A percentile compares a stretch with the other conserved stretches of the same genome.
Conservation (phyloP, 2,113 vertebrate species). For the Chaetodon trifascialis region DNA sequence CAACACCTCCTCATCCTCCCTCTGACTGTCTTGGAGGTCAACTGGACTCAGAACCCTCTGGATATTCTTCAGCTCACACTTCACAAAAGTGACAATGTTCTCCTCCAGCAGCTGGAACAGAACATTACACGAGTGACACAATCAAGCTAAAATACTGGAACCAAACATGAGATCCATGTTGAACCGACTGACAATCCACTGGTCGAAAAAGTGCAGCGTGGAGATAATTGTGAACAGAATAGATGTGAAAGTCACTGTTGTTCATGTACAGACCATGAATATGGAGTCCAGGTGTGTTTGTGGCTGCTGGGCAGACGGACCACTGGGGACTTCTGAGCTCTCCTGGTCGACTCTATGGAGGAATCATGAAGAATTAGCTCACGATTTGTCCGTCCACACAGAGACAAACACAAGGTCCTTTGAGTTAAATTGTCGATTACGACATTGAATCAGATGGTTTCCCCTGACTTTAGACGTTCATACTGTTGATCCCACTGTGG, state of each 20-base stretch:
- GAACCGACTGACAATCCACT: no score
- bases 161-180: no score
- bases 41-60: constrained; percentile 12
- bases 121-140: neutral
- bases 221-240: no score
- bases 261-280: neutral
- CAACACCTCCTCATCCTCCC: neutral
- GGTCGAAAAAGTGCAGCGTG: no score
- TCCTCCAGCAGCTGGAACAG: neutral
- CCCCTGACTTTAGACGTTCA: no score
- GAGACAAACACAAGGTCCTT: neutral
- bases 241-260: no score
- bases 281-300: constrained; percentile 3
- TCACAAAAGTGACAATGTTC: neutral
- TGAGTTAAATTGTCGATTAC: no score
- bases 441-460: no score
- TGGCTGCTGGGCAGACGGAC: neutral
- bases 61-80: constrained; percentile 4
- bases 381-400: neutral
- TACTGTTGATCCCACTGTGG: no score
- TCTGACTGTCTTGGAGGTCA: neutral
- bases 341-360: neutral
- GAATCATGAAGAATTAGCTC: neutral
- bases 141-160: no score
- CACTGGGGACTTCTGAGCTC: neutral